Base-by-base conservation (phyloP, 2,888 invertebrate species). In the Onthophagus sagittarius region DNA sequence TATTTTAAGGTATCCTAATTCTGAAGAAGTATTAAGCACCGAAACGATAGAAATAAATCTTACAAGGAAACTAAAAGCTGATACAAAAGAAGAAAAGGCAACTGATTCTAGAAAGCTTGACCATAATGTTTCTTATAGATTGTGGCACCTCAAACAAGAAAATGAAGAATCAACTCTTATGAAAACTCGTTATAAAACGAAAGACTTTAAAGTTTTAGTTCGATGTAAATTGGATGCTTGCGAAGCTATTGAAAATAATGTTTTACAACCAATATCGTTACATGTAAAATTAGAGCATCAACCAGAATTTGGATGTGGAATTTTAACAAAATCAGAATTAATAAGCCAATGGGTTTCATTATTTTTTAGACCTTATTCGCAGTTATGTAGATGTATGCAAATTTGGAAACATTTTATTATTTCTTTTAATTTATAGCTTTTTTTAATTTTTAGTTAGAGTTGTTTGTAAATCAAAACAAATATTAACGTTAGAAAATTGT, bases 241-340 rank as follows among this genome's bases (percentile, higher is more conserved):
- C 73, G 81, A 83, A 77, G 39, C 39, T 9, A 67, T 74, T 23
- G 39, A 72, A 23, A 73, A 80, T 71, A 75, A 75, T 15, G 72
- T 72, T 31, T 69, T 81, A 15, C 79, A 79, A 74, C 82, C 81
- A 0, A 76, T 82, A 4, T 78, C 80, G 14, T 62, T 84, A 2
- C 76, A 76, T 62, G 83, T 84, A 5, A 84, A 84, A 78, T 62
- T 84, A 9, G 84, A 84, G 77, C 79, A 79, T 70, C 84, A 84
- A 74, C 72, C 82, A 7, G 77, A 79, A 72, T 82, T 79, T 75
- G 84, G 84, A 0, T 83, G 78, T 9, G 78, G 78, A 62, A 77
- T 82, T 69, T 74, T 80, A 7, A 80, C 83, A 23, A 81, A 80
- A 76, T 77, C 78, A 62, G 83, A 84, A 75, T 71, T 84, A 13